Evolutionary conservation across 2,797 vertebrate species (phyloP), one percentile per base, ranked within the genome.

Genomic region (Carduelis carduelis): DNA sequence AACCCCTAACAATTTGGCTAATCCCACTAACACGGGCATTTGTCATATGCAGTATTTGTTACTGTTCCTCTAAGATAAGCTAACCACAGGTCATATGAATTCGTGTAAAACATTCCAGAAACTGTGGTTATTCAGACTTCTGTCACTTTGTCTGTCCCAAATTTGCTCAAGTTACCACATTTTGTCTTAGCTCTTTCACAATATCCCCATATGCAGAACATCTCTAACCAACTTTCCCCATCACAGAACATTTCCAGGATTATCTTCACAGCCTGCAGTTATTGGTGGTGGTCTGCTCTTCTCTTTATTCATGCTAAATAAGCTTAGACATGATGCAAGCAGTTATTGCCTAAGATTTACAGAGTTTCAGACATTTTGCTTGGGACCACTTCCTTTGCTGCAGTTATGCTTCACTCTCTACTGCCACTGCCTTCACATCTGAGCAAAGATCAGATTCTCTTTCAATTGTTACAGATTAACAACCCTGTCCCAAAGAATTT

Each of bases 341-440:
- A 83, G 52, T 26, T 43, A 34, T 4, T 44, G 28, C 28, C 56
- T 15, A 56, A 11, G 17, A 83, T 34, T 50, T 34, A n/a, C 8
- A 26, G 41, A n/a, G 35, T n/a, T 50, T 69, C 71, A 57, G 28
- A 64, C 44, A 39, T 50, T 34, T 56, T 64, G 14, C n/a, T 44
- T 44, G 57, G 12, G n/a, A 69, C 5, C 6, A 23, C 28, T 30
- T 39, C 20, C 44, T 52, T 52, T 46, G n/a, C 24, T 5, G 4
- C 24, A 27, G 35, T 32, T 50, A 39, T 5, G 5, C 7, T 32
- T 32, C 39, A 71, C 47, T 17, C 49, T 47, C 46, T 44, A 16
- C 22, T n/a, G 49, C 11, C 32, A 35, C 21, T 3, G 1, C 28
- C 26, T 68, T 39, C 1, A 0, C 34, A 41, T 12, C 28, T 56